Conservation (phyloP, 2,888 invertebrate genomes). For the Pyralis farinalis region DNA sequence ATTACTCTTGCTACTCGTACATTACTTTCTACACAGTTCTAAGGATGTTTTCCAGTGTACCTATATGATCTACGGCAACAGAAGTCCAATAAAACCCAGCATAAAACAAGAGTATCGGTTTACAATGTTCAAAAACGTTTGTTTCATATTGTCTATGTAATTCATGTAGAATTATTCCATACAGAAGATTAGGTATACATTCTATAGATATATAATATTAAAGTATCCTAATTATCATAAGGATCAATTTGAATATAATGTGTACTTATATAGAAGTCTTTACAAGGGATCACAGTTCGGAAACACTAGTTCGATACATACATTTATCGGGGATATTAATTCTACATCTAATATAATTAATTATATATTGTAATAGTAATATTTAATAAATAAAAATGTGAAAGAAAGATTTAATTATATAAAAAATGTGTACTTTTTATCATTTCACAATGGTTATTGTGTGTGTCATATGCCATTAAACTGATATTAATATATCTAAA, state of each 20-base stretch:
- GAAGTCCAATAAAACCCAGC: too few relatives aligned
- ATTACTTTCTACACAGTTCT: too few relatives aligned
- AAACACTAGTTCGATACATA: slow-evolving; percentile 71
- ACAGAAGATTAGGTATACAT: slow-evolving; percentile 4
- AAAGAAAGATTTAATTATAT: too few relatives aligned
- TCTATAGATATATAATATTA: slow-evolving; percentile 17
- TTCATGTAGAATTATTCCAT: slow-evolving; percentile 2
- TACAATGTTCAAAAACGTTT: slow-evolving; percentile 4
- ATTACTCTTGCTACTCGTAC: too few relatives aligned
- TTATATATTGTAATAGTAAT: too few relatives aligned
- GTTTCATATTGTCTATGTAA: slow-evolving; percentile 7
- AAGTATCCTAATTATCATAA: slow-evolving; percentile 27
- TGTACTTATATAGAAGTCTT: slow-evolving; percentile 78
- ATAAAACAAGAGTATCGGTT: not conserved
- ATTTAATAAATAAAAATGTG: too few relatives aligned
- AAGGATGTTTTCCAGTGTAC: too few relatives aligned
- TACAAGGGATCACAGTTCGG: slow-evolving; percentile 80
- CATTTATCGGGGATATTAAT: slow-evolving; percentile 47
- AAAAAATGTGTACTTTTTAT: too few relatives aligned
- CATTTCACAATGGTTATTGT: too few relatives aligned
- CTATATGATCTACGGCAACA: too few relatives aligned
- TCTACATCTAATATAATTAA: slow-evolving; percentile 6
- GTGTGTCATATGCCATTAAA: too few relatives aligned
- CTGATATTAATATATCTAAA: too few relatives aligned
- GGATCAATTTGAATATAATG: slow-evolving; percentile 39